Evolutionary conservation across 1,140 invertebrate species (phyloP), one percentile per base, ranked within the genome.

Genomic region (Cherax quadricarinatus): DNA sequence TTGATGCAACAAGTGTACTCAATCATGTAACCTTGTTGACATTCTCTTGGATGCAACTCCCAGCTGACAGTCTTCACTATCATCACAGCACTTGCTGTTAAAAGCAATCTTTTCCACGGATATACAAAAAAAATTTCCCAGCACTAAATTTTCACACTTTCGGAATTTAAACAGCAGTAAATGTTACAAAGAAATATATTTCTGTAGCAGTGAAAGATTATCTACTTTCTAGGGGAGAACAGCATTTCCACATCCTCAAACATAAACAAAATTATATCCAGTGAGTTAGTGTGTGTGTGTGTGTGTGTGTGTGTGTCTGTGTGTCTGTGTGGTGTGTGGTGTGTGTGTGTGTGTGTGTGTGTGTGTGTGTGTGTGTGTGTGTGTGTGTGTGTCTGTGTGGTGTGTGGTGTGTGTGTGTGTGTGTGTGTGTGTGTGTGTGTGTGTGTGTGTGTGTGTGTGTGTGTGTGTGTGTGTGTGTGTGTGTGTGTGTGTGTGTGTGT

Each of bases 151-250:
- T 24, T 75, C 88, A 90, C 49, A 90, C 82, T 85, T 82, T 30
- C 83, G 83, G 88, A 83, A 84, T 73, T 89, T 57, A 84, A 84
- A 84, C 81, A 90, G 88, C 88, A 90, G 78, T 85, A 89, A 66
- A 87, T 48, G 41, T 51, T 90, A 49, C 66, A 87, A 87, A 73
- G 66, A 53, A 30, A 78, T 48, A 78, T 48, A 78, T 87, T 57
- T 30, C 70, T 24, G 82, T 70, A 83, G 88, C 81, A 90, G 81
- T 73, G 88, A 84, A 87, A 62, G 12, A 53, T 48, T 21, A 78
- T 49, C 81, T 84, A 84, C 80, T 83, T 60, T 75, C 16, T 78
- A 87, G 70, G 62, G 62, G 80, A 57, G 88, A 90, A 62, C 82
- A 90, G 66, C 70, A 84, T 80, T 84, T 90, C 88, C 81, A 90